Conservation (phyloP, 2,797 vertebrate genomes). For the Myotis planiceps region DNA sequence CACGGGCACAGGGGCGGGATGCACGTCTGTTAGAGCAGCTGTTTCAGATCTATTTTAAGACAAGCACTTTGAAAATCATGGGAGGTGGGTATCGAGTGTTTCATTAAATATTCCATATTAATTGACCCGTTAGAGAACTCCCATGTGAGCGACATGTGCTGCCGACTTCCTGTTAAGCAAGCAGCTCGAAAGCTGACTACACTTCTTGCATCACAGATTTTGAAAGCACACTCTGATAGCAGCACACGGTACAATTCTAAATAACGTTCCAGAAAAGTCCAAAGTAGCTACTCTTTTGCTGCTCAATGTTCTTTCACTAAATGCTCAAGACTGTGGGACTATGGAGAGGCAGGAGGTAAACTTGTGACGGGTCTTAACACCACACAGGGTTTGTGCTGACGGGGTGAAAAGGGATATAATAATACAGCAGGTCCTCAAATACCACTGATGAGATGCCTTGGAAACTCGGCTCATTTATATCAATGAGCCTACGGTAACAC, state of each 20-base stretch:
- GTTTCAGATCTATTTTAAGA: constrained; percentile 74
- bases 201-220: constrained; percentile 73
- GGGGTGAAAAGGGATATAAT: not conserved
- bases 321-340: not conserved
- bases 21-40: constrained; percentile 72
- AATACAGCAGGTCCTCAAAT: not conserved
- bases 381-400: not conserved
- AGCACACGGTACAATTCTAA: constrained; percentile 66
- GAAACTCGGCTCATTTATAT: not conserved
- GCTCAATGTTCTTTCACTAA: constrained; percentile 56
- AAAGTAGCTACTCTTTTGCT: not conserved
- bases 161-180: constrained; percentile 84
- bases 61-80: constrained; percentile 71
- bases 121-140: constrained; percentile 79
- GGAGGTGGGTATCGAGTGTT: constrained; percentile 74
- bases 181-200: constrained; percentile 68
- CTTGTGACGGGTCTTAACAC: not conserved
- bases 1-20: not conserved
- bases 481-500: not conserved
- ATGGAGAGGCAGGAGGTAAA: constrained; percentile 13
- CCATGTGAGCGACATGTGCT: constrained; percentile 62
- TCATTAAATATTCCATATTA: constrained; percentile 81
- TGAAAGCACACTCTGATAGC: constrained; percentile 75
- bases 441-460: not conserved
- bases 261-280: constrained; percentile 60